Base-by-base conservation (phyloP, 2,888 invertebrate genomes). In the Troilus luridus region DNA sequence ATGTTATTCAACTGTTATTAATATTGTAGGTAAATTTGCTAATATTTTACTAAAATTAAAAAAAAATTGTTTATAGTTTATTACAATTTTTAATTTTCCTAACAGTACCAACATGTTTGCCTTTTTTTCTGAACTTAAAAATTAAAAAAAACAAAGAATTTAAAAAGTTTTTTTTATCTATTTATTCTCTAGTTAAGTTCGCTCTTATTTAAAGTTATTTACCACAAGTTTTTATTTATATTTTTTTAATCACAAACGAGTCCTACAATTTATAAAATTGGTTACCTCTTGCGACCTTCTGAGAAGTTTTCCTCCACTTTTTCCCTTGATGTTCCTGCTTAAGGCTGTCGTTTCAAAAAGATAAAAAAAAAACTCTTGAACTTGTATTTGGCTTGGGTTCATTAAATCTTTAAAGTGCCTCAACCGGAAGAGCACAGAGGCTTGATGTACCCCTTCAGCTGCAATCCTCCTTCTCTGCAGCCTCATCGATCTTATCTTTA, bases 381-480 rank as follows among this genome's bases (percentile, higher is more conserved):
- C 27, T 27, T 77, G 27, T 77, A 77, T 77, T 77, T 77, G 72
- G 72, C 19, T 77, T 77, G 19, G 72, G 72, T 77, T 77, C 72
- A 41, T 77, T 77, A 77, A 77, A 77, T 77, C 72, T 77, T 77
- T 77, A 9, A 41, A 77, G 27, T 77, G 41, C 41, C 41, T 27
- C 27, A 5, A 17, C 17, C 41, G 17, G 72, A 77, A 77, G 41
- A 17, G 72, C 24, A 27, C 11, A 14, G 41, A 77, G 17, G 10
- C 72, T 41, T 77, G 27, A 7, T 77, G 67, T 67, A 67, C 60
- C 17, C 17, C 41, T 41, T 41, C 19, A 7, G 17, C 19, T 77
- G 72, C 41, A 41, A 77, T 27, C 9, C 41, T 77, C 6, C 17
- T 27, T 17, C 19, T 17, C 14, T 21, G 12, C 21, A 21, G 7